These are phyloP conservation scores for Sympetrum striolatum DNA, from an alignment of 2,888 invertebrate genomes.

Conservation along the genomic window DNA sequence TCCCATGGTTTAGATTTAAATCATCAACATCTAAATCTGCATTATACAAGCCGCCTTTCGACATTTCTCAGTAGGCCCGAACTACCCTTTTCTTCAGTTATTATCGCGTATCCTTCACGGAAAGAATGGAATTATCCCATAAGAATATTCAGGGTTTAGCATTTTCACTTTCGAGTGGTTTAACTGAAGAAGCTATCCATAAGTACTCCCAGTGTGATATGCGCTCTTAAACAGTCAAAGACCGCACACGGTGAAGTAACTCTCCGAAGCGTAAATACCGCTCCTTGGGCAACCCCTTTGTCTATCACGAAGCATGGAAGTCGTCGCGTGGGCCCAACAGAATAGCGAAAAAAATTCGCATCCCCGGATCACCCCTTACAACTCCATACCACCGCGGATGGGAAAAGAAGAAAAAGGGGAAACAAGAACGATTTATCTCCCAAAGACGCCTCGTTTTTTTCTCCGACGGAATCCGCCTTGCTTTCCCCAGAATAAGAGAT, in stretches of 20 bases:
- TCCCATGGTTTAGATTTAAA: too few species aligned
- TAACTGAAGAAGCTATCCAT: background rate
- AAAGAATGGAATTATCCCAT: too few species aligned
- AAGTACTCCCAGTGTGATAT: background rate
- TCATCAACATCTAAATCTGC: too few species aligned
- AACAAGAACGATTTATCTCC: background rate
- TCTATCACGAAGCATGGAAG: background rate
- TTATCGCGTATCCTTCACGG: too few species aligned
- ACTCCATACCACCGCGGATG: background rate
- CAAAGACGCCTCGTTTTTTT: background rate
- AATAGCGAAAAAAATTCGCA: background rate
- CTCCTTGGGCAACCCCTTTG: background rate
- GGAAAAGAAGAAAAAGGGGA: background rate
- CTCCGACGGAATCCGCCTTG: background rate
- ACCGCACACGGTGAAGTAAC: background rate
- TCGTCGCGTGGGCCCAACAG: background rate
- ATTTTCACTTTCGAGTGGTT: too few species aligned
- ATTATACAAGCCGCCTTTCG: too few species aligned
- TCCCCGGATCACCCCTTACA: background rate
- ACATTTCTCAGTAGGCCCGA: too few species aligned
- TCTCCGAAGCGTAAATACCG: background rate
- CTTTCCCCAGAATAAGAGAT: background rate
- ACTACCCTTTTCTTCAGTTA: too few species aligned
- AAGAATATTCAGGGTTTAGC: too few species aligned
- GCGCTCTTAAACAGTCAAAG: background rate